phyloP scores from a whole-genome alignment of 64 coral and sea anemone species.

The Platygyra sinensis region DNA sequence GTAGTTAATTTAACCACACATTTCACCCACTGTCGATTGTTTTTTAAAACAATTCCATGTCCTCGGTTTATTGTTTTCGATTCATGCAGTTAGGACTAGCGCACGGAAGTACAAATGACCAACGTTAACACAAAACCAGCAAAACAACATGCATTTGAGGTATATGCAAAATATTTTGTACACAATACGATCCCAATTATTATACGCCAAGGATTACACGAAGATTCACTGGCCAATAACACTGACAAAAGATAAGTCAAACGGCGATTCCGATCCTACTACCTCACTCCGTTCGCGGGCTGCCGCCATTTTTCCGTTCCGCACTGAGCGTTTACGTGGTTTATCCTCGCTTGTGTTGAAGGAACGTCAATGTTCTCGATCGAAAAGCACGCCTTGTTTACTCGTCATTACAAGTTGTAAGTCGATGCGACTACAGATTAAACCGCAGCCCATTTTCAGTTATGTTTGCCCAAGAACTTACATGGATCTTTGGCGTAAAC shows the following conservation, averaged over 20 bases:
- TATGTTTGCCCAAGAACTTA: constrained; percentile 50
- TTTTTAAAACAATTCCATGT: constrained; percentile 33
- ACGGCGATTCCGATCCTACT: constrained; percentile 2
- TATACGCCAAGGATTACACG: background rate
- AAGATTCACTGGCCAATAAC: background rate
- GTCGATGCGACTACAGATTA: constrained; percentile 4
- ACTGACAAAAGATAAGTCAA: background rate
- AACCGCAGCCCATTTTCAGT: constrained; percentile 24
- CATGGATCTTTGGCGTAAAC: constrained; percentile 9
- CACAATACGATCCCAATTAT: background rate
- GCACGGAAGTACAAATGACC: background rate
- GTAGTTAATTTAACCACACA: background rate
- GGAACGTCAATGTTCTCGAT: background rate
- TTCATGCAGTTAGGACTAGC: background rate
- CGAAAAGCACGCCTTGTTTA: background rate
- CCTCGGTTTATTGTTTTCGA: background rate
- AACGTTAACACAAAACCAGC: background rate
- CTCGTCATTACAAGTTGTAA: background rate
- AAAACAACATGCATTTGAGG: background rate
- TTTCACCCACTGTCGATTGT: background rate
- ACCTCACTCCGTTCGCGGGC: constrained; percentile 55
- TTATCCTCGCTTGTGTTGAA: background rate
- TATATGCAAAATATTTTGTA: too few species aligned
- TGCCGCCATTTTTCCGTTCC: constrained; percentile 27
- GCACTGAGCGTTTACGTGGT: background rate